Percentiles rank a stretch among this genome's conserved stretches.
Conservation (phyloP, 2,888 invertebrate genomes). For the Drosophila heteroneura region DNA sequence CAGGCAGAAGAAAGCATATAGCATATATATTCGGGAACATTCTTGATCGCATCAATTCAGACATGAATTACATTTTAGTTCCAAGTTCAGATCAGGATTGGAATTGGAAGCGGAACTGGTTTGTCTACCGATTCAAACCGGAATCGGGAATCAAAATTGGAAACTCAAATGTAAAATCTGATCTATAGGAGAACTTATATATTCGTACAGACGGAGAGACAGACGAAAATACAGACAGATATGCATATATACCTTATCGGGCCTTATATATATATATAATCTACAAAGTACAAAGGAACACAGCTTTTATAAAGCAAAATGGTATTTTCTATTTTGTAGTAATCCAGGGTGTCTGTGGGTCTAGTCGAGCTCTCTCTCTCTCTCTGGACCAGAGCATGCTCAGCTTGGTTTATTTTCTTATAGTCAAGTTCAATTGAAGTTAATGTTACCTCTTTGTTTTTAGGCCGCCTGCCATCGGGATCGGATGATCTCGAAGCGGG, state of each 20-base stretch:
- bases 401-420: too few relatives aligned
- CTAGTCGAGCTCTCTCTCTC: background rate
- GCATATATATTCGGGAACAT: background rate
- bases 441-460: conserved; percentile 55
- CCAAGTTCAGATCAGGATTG: background rate
- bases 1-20: background rate
- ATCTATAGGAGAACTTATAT: too few relatives aligned
- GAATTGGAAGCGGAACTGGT: background rate
- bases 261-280: background rate
- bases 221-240: background rate
- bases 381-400: background rate
- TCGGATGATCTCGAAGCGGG: conserved; percentile 94
- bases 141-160: background rate
- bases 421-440: background rate
- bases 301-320: background rate
- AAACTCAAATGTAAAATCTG: background rate
- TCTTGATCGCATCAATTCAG: background rate
- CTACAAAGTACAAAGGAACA: background rate
- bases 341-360: background rate
- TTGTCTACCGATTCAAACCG: background rate
- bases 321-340: background rate
- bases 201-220: background rate
- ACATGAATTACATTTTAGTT: background rate
- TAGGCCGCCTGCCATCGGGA: conserved; percentile 97
- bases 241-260: background rate